Base-by-base conservation (phyloP, 2,797 vertebrate species). In the Garrulus glandarius region DNA sequence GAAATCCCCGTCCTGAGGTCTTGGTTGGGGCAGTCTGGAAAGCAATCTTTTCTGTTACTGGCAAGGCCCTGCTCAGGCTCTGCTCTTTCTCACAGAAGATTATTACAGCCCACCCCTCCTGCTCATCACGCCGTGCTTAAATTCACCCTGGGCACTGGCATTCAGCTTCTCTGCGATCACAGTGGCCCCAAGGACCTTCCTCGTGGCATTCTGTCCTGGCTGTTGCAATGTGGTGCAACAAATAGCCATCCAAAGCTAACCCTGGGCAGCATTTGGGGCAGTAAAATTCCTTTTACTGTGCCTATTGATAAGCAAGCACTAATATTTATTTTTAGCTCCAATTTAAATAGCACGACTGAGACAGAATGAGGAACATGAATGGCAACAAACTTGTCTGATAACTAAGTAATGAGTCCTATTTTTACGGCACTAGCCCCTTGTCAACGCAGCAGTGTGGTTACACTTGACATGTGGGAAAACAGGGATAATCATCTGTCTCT, bases 1-100 rank as follows among this genome's bases (percentile, higher is more conserved):
- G 94, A 95, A 96, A 93, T 87, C 90, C 90, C 83, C 77, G 46
- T 87, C 85, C 92, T 79, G 83, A 83, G 95, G 94, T 93, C 94
- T 34, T 52, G 39, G 52, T 44, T 90, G 93, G 92, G 85, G 93
- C 83, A 90, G 77, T 4, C 23, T 91, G 64, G 77, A 95, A 95
- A 96, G 89, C 74, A 87, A 77, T 87, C 92, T 86, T 87, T 84
- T 49, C 85, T 57, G 32, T 60, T 79, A 44, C 74, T 5, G 22
- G 63, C 52, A 72, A 79, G 79, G 61, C 79, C 85, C 80, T 72
- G 60, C 92, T 79, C 27, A 80, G 55, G 55, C 70, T 93, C 80
- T 93, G 80, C 80, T 70, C 30, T 49, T 88, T 81, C 57, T 84
- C 61, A 7, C 34, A 47, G 69, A 24, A 55, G 65, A 67, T 84